Conservation (phyloP, 2,888 invertebrate species). For the Schizotus pectinicornis region DNA sequence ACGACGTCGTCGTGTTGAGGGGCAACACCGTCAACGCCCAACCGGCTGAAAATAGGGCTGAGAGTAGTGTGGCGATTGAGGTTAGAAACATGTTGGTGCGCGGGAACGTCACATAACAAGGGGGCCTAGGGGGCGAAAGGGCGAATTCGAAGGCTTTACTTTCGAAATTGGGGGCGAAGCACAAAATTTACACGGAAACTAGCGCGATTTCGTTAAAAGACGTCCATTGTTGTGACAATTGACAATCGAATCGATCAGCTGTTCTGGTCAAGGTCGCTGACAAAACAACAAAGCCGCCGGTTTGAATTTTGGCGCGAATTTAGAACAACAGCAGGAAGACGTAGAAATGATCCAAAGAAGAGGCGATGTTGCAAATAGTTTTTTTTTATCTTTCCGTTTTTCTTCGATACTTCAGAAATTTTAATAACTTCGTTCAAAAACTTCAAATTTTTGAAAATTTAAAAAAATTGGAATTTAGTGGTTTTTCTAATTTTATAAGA, state of each 20-base stretch:
- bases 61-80: slow-evolving; percentile 1
- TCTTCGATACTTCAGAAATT: too few species aligned
- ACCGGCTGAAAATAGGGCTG: not conserved
- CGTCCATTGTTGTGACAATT: slow-evolving; percentile 15
- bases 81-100: slow-evolving; percentile 7
- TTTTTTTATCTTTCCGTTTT: too few species aligned
- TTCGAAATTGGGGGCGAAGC: too few species aligned
- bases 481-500: too few species aligned
- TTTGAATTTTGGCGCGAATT: too few species aligned
- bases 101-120: slow-evolving; percentile 11
- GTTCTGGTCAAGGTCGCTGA: slow-evolving; percentile 10
- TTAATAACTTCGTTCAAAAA: too few species aligned
- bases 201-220: slow-evolving; percentile 1
- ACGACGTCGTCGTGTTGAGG: not conserved
- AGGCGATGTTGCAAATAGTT: too few species aligned
- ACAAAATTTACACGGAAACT: not conserved
- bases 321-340: too few species aligned
- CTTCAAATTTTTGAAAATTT: too few species aligned
- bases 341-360: too few species aligned
- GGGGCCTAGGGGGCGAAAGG: not conserved
- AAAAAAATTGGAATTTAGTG: too few species aligned
- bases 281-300: too few species aligned
- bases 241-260: slow-evolving; percentile 14
- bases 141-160: not conserved
- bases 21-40: not conserved